Evolutionary conservation across 1,140 invertebrate species (phyloP).

Genomic region (Aphaenogaster rudis): DNA sequence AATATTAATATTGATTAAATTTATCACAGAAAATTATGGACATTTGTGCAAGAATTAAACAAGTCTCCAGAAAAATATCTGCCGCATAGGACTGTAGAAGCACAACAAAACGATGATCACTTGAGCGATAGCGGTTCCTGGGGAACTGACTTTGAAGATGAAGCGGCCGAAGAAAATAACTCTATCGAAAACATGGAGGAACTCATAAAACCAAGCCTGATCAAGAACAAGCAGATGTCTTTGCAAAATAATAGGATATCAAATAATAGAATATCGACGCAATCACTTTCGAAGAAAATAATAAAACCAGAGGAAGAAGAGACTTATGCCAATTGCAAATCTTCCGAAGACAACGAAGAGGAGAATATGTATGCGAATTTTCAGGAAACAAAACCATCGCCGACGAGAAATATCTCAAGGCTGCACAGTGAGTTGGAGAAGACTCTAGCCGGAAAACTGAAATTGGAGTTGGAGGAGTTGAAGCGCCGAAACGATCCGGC

Average conservation of each 20-base stretch:
- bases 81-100: conserved; percentile 49
- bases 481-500: conserved; percentile 59
- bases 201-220: neutral
- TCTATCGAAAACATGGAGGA: neutral
- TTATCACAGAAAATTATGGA: conserved; percentile 79
- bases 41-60: conserved; percentile 81
- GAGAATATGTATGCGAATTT: conserved; percentile 81
- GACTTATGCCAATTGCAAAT: conserved; percentile 81
- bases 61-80: conserved; percentile 80
- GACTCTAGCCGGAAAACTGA: conserved; percentile 77
- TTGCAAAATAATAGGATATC: neutral
- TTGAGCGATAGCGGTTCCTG: conserved; percentile 81
- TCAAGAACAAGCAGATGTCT: neutral
- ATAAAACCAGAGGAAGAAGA: conserved; percentile 67
- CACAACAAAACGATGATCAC: conserved; percentile 67
- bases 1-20: neutral
- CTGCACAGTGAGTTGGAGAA: conserved; percentile 67
- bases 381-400: conserved; percentile 21
- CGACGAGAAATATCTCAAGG: conserved; percentile 65
- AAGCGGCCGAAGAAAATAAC: conserved; percentile 70
- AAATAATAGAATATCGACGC: neutral
- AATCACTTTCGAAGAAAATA: neutral
- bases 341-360: conserved; percentile 36
- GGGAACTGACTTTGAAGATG: conserved; percentile 84
- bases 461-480: conserved; percentile 78